Evolutionary conservation across 2,888 invertebrate species (phyloP).

Genomic region (Philaethria dido): DNA sequence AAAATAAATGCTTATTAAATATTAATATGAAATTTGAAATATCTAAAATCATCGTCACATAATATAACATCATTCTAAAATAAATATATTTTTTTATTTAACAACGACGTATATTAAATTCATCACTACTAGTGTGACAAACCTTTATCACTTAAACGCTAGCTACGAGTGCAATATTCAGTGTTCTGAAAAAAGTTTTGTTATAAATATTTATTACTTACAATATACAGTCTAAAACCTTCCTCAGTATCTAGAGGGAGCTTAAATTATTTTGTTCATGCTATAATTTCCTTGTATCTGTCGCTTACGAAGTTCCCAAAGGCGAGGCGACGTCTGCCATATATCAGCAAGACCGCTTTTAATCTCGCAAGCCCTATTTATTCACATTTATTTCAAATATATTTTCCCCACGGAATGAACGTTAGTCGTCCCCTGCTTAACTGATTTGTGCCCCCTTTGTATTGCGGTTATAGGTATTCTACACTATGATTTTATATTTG

Average conservation of each 20-base stretch:
- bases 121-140: too few relatives aligned
- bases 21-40: too few relatives aligned
- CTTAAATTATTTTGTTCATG: conserved; percentile 21
- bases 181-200: not conserved
- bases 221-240: conserved; percentile 5
- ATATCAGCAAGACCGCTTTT: conserved; percentile 74
- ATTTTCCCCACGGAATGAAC: conserved; percentile 76
- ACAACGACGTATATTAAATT: too few relatives aligned
- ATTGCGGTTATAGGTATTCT: conserved; percentile 58
- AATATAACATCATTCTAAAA: too few relatives aligned
- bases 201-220: not conserved
- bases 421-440: conserved; percentile 65
- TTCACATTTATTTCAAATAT: conserved; percentile 79
- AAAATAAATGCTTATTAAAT: too few relatives aligned
- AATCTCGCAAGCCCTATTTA: conserved; percentile 79
- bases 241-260: not conserved
- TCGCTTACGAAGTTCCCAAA: conserved; percentile 28
- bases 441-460: conserved; percentile 73
- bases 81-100: too few relatives aligned
- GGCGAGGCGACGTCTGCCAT: conserved; percentile 55
- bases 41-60: too few relatives aligned
- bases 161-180: too few relatives aligned
- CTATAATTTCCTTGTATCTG: conserved; percentile 34
- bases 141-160: too few relatives aligned
- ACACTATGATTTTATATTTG: conserved; percentile 9